phyloP scores from a whole-genome alignment of 2,888 invertebrate species.

The Agrotis segetum region DNA sequence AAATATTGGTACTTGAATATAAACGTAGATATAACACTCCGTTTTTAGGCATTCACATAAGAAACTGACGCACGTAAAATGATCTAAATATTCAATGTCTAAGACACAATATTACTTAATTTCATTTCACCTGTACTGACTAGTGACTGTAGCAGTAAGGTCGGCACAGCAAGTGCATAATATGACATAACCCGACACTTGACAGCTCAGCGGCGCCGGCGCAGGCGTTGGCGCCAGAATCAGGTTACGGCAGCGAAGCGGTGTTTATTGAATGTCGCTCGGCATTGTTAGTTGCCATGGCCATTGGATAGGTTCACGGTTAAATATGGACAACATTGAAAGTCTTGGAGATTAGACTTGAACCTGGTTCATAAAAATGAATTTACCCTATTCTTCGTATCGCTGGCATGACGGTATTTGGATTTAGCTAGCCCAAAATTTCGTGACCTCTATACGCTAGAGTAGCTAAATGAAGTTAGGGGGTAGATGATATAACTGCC shows the following conservation, averaged over 20 bases:
- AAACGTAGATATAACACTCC: too few relatives aligned
- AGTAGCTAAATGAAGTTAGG: too few relatives aligned
- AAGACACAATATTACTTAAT: slow-evolving; percentile 3
- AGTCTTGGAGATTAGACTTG: too few relatives aligned
- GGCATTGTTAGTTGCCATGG: slow-evolving; percentile 30
- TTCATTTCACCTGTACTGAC: slow-evolving; percentile 6
- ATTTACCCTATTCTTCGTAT: too few relatives aligned
- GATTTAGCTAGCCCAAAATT: too few relatives aligned
- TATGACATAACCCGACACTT: slow-evolving; percentile 35
- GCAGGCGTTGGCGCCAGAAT: slow-evolving; percentile 40
- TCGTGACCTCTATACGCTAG: too few relatives aligned
- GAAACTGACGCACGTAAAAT: neutral
- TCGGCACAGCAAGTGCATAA: slow-evolving; percentile 26
- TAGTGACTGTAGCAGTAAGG: slow-evolving; percentile 8
- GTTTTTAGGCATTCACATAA: too few relatives aligned
- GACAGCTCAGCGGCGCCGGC: slow-evolving; percentile 8
- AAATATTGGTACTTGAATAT: too few relatives aligned
- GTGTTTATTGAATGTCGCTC: slow-evolving; percentile 25
- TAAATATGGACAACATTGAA: neutral
- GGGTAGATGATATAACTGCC: too few relatives aligned
- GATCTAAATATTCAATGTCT: neutral
- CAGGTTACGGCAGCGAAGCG: slow-evolving; percentile 26
- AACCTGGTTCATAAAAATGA: too few relatives aligned
- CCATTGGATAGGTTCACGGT: slow-evolving; percentile 28
- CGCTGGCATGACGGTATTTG: too few relatives aligned